Conservation (phyloP, 2,797 vertebrate species). For the Hypotaenidia okinawae region DNA sequence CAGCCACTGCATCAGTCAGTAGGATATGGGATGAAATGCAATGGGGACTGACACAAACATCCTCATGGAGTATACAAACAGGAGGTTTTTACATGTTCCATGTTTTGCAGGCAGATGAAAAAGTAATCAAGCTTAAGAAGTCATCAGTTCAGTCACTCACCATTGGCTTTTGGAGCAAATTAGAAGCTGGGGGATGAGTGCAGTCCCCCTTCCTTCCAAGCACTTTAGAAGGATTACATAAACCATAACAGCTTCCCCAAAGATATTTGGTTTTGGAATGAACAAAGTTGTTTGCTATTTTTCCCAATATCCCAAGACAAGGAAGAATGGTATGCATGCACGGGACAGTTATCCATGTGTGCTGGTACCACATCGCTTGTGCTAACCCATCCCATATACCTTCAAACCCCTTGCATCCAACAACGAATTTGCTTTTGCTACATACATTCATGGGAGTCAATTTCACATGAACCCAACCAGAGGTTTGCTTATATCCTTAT, state of each 20-base stretch:
- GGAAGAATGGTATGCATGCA: not conserved
- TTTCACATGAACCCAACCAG: not conserved
- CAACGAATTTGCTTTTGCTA: not conserved
- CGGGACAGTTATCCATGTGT: not conserved
- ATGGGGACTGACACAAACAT: not conserved
- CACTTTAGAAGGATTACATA: not conserved
- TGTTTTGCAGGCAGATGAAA: not conserved
- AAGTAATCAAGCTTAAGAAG: constrained; percentile 52
- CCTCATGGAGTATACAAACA: not conserved
- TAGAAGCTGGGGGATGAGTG: not conserved
- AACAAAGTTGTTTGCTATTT: not conserved
- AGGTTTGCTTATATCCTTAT: not conserved
- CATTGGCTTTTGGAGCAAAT: not conserved
- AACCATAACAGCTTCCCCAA: not conserved
- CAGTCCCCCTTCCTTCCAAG: not conserved
- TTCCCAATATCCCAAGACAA: not conserved
- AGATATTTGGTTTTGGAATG: not conserved
- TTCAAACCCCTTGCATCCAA: not conserved
- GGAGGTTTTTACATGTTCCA: constrained; percentile 6
- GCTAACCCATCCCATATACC: not conserved
- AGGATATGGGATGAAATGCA: not conserved
- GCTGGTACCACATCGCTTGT: not conserved
- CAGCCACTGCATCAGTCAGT: not conserved
- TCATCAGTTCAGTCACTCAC: not conserved
- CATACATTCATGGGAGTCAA: not conserved